These are phyloP conservation scores for Coryphaenoides rupestris DNA, from an alignment of 2,113 vertebrate species.

Conservation along the genomic window DNA sequence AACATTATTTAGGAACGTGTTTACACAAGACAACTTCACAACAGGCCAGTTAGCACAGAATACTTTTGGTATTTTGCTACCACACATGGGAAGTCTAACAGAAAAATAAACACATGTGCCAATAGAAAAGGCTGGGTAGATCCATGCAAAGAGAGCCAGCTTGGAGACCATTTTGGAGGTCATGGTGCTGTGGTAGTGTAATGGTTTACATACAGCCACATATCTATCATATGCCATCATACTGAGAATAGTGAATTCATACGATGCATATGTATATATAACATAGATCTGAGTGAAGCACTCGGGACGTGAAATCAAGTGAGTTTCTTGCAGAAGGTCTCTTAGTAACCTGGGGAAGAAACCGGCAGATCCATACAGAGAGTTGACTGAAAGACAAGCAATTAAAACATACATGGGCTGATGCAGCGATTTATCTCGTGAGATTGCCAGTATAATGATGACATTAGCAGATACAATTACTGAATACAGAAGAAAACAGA, in stretches of 20 bases:
- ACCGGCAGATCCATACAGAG: slow-evolving; percentile 57
- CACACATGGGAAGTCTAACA: too few relatives aligned
- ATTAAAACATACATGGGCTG: slow-evolving; percentile 62
- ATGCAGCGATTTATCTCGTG: slow-evolving; percentile 16
- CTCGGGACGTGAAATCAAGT: slow-evolving; percentile 44
- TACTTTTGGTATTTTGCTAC: too few relatives aligned
- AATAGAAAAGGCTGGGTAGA: slow-evolving; percentile 44
- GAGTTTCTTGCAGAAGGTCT: slow-evolving; percentile 39
- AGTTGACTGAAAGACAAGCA: slow-evolving; percentile 51
- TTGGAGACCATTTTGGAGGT: slow-evolving; percentile 26
- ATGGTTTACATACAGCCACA: slow-evolving; percentile 59
- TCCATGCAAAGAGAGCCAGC: slow-evolving; percentile 22
- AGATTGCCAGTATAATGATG: neutral
- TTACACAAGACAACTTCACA: too few relatives aligned
- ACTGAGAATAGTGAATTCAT: slow-evolving; percentile 54
- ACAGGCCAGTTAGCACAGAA: too few relatives aligned
- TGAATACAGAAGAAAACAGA: neutral
- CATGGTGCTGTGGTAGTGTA: slow-evolving; percentile 57
- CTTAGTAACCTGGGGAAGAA: slow-evolving; percentile 61
- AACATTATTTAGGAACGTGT: too few relatives aligned
- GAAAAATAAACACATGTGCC: too few relatives aligned
- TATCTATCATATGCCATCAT: slow-evolving; percentile 64
- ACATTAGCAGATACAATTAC: neutral
- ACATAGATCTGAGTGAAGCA: slow-evolving; percentile 54
- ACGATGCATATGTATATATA: slow-evolving; percentile 51